Conservation (phyloP, 2,888 invertebrate genomes). For the Thymelicus lineola region DNA sequence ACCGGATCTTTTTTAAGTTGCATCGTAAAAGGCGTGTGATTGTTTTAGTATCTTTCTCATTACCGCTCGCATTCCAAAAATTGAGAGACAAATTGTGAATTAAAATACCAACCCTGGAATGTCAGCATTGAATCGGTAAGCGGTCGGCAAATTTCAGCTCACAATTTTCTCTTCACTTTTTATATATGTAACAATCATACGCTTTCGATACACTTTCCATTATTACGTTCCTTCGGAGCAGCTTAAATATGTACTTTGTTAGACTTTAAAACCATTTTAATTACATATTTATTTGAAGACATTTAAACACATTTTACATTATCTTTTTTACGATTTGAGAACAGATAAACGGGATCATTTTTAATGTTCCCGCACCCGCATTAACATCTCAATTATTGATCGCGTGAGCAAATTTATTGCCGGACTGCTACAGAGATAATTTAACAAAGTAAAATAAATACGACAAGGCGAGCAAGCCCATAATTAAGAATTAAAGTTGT, state of each 20-base stretch:
- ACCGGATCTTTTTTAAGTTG: conserved; percentile 8
- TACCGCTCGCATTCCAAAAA: conserved; percentile 68
- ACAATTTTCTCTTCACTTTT: conserved; percentile 8
- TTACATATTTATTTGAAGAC: background rate
- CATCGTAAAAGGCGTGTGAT: conserved; percentile 49
- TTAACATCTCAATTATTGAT: conserved; percentile 70
- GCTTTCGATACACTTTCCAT: background rate
- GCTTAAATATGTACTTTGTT: no score
- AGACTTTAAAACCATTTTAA: background rate
- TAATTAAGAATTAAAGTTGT: conserved; percentile 78
- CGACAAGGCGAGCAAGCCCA: conserved; percentile 64
- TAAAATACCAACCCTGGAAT: conserved; percentile 68
- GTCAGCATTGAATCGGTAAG: conserved; percentile 52
- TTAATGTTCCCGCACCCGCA: conserved; percentile 44
- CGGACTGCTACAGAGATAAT: conserved; percentile 57
- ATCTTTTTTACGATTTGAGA: background rate
- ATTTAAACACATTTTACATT: background rate
- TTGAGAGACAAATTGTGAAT: conserved; percentile 73
- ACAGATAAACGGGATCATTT: conserved; percentile 9
- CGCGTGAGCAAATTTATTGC: conserved; percentile 68
- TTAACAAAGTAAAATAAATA: conserved; percentile 74
- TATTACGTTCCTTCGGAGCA: no score
- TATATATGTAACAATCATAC: background rate
- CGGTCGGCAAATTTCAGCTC: conserved; percentile 37
- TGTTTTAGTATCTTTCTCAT: conserved; percentile 63